Base-by-base conservation (phyloP, 2,888 invertebrate genomes). In the Lasioglossum leucozonium region DNA sequence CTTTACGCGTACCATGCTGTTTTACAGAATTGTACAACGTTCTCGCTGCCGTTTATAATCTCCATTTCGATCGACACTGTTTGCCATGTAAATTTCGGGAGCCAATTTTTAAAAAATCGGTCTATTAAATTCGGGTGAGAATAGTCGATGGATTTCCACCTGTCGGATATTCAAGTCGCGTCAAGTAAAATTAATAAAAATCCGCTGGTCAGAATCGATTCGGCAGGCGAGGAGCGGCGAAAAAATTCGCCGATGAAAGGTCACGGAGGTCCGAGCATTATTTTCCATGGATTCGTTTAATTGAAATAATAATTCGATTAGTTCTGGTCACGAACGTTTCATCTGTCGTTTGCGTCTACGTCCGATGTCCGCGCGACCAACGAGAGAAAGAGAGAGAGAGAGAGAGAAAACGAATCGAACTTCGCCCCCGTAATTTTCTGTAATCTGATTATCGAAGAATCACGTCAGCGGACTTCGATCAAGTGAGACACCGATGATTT, bases 371-470 rank as follows among this genome's bases (percentile, higher is more conserved):
- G 6, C 8, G 18, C 22, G 55, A n/a, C 55, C 44, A 16, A 11
- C 44, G n/a, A 55, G n/a, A 0, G 11, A 22, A 11, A 11, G 55
- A 11, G 55, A n/a, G 55, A 55, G n/a, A 55, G 10, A n/a, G 11
- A n/a, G 3, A 55, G 55, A n/a, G n/a, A n/a, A n/a, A n/a, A 8
- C 37, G 58, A 74, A 58, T 44, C 79, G 18, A 74, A 58, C 44
- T 42, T 40, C 40, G 16, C 34, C 16, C 37, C 26, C 30, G 69
- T 82, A 71, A 82, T 82, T 82, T 73, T 47, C 44, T 55, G 73
- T 79, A 82, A 82, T 79, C 44, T 73, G 69, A 82, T 82, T 82
- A 82, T 82, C 69, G 74, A 26, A 3, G 30, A 72, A 58, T 73
- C 73, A 55, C 42, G 47, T 77, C 77, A 26, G n/a, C n/a, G 26